Conservation (phyloP, 2,797 vertebrate species). For the Lacerta bilineata region DNA sequence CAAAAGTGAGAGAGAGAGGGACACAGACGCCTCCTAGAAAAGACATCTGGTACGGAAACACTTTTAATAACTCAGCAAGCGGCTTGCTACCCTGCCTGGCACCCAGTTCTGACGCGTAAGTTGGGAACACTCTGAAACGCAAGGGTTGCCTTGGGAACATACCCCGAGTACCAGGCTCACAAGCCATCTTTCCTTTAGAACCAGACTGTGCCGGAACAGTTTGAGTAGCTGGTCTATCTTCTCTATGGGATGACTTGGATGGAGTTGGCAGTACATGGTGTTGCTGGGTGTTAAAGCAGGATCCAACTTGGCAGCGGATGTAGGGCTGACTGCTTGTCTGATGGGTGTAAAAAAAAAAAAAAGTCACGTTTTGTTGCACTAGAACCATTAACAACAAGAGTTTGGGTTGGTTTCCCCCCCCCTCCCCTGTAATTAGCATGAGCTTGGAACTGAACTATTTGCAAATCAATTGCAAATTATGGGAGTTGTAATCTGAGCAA, state of each 20-base stretch:
- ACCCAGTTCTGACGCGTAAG: constrained; percentile 66
- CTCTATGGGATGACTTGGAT: neutral
- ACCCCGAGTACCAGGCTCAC: constrained; percentile 34
- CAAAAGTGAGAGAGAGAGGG: neutral
- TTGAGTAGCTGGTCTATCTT: neutral
- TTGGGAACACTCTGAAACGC: constrained; percentile 57
- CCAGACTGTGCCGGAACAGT: constrained; percentile 16
- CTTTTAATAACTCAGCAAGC: neutral
- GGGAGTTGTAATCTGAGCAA: too few relatives aligned
- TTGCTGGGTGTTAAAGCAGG: constrained; percentile 9
- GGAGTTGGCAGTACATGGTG: neutral
- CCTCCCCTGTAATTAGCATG: neutral
- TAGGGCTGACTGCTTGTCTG: neutral
- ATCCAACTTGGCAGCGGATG: neutral
- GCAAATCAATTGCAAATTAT: neutral
- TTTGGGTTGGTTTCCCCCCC: neutral
- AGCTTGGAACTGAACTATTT: neutral
- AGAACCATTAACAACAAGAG: neutral
- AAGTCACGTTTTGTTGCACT: neutral
- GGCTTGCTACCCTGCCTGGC: neutral
- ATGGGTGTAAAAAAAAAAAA: neutral
- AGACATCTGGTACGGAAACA: neutral
- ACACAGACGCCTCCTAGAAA: neutral
- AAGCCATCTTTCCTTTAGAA: neutral
- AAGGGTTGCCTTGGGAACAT: constrained; percentile 44